Conservation (phyloP, 2,888 invertebrate species). For the Scaptodrosophila latifasciaeformis region DNA sequence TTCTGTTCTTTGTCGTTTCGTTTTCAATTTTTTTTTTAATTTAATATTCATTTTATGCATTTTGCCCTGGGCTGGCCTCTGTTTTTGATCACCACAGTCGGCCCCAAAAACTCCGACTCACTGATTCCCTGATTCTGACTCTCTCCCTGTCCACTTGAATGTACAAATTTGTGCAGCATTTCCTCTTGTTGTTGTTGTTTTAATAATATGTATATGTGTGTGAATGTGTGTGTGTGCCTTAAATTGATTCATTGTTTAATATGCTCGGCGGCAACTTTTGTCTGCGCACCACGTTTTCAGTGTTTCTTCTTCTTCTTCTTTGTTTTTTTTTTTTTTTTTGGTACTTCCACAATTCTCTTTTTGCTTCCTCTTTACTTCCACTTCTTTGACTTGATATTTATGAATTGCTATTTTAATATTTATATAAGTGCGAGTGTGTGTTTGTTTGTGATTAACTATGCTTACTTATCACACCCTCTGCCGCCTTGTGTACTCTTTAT, state of each 20-base stretch:
- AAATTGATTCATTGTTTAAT: constrained; percentile 70
- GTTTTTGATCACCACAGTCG: too few species aligned
- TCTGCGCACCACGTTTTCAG: not conserved
- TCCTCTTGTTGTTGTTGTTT: constrained; percentile 45
- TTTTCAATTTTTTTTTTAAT: constrained; percentile 66
- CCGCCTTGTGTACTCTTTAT: constrained; percentile 37
- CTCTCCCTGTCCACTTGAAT: not conserved
- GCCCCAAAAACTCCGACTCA: constrained; percentile 2
- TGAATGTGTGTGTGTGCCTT: constrained; percentile 35
- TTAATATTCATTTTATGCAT: constrained; percentile 65
- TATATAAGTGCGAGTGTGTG: too few species aligned
- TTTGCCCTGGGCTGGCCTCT: constrained; percentile 26
- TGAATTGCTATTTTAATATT: constrained; percentile 40
- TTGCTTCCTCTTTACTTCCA: constrained; percentile 2
- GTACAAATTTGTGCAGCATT: constrained; percentile 61
- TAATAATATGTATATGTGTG: not conserved
- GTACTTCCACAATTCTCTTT: constrained; percentile 51
- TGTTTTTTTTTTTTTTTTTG: constrained; percentile 10
- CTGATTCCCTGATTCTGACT: not conserved
- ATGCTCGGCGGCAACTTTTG: constrained; percentile 56
- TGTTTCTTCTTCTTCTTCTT: constrained; percentile 1
- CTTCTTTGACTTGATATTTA: constrained; percentile 38
- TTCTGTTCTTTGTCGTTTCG: constrained; percentile 23
- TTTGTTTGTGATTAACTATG: constrained; percentile 49
- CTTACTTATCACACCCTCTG: constrained; percentile 32